A percentile compares a stretch with the other conserved stretches of the same genome.
phyloP scores from a whole-genome alignment of 1,140 invertebrate species.

The Eulimnadia texana region DNA sequence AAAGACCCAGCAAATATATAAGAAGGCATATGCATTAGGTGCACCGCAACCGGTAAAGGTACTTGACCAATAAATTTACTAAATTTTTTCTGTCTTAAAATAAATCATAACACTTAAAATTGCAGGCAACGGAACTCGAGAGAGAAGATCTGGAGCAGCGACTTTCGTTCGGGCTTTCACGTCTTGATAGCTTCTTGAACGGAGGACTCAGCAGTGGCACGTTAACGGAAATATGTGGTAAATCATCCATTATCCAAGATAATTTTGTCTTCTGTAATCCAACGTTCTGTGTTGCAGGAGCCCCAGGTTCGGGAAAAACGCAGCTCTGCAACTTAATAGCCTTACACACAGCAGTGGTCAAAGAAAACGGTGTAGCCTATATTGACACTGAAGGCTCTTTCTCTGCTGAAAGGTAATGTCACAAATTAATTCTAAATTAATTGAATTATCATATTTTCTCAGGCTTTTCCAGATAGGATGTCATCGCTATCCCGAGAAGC shows the following conservation, averaged over 20 bases:
- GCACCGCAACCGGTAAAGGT: no score
- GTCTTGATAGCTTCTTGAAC: no score
- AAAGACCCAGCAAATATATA: no score
- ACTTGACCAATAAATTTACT: no score
- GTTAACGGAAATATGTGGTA: neutral
- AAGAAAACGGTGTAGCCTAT: neutral
- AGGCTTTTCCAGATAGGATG: neutral
- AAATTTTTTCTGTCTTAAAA: no score
- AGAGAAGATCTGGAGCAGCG: no score
- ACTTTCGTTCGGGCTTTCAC: no score
- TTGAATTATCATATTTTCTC: neutral
- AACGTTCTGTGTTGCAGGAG: neutral
- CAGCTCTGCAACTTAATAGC: neutral
- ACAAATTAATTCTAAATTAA: neutral
- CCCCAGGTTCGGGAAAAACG: neutral
- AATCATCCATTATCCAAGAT: no score
- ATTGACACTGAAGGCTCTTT: neutral
- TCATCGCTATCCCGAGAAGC: neutral
- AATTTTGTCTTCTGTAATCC: no score
- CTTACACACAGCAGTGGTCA: neutral
- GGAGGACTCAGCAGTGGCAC: neutral
- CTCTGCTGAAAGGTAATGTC: neutral
- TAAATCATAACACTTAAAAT: no score
- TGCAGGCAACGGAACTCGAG: no score
- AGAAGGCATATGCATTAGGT: no score